Base-by-base conservation (phyloP, 2,113 vertebrate genomes). In the Pyrgilauda ruficollis region DNA sequence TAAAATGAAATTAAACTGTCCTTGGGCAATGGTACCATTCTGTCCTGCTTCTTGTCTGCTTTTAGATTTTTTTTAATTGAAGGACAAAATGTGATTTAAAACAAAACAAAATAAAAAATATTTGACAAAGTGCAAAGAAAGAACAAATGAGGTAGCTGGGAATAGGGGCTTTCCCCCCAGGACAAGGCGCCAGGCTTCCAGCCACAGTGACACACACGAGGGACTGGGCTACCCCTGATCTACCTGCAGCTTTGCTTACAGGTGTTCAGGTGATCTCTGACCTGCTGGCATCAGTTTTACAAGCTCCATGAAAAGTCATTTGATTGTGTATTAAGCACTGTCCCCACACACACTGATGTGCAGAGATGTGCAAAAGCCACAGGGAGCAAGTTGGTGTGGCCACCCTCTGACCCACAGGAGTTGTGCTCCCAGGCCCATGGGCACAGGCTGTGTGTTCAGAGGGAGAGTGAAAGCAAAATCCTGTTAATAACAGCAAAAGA, bases 131-230 rank as follows among this genome's bases (percentile, higher is more conserved):
- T 93, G 93, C 96, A 93, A 90, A 94, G 39, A 37, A 53, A 39
- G 69, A 77, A 47, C 41, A 63, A 83, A 83, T 89, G 90, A 93
- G 97, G 97, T 97, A 98, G 96, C 66, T 67, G 93, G 96, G 96
- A 96, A 85, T 33, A 67, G 59, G 76, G 86, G 61, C 77, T 94
- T 55, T 52, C 31, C 76, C 82, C 85, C 80, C 13, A 0, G 3
- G 73, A 84, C 21, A 30, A 56, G 55, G 78, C 1, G 11, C 75
- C 68, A 58, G 73, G 33, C 8, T 63, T 92, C 62, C 78, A 90
- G 90, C 90, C 66, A 78, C 68, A 35, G 59, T 41, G 41, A 43
- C 46, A 52, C 17, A 19, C 2, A 4, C 1, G 37, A 12, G 11
- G 81, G 89, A 87, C 79, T 7, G 56, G 70, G 74, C 52, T 53